Evolutionary conservation across 1,140 invertebrate genomes (phyloP).

Genomic region (Drosophila nigromelanica): DNA sequence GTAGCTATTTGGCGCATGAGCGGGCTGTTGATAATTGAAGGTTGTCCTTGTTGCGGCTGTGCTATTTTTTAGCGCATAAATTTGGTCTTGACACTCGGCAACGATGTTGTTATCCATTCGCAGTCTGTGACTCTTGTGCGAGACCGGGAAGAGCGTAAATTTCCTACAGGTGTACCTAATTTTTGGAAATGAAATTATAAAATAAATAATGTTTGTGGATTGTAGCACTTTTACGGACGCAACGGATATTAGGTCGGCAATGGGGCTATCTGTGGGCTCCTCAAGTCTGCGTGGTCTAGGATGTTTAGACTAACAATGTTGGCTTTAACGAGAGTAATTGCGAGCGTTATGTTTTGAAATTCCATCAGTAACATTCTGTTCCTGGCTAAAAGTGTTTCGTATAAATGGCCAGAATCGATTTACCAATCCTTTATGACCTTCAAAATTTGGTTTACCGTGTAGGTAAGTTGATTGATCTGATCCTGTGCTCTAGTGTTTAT

Average conservation of each 20-base stretch:
- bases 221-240: slow-evolving; percentile 16
- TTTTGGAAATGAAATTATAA: slow-evolving; percentile 24
- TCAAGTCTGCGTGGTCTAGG: neutral
- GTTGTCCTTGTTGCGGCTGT: neutral
- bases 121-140: slow-evolving; percentile 1
- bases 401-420: slow-evolving; percentile 23
- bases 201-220: slow-evolving; percentile 3
- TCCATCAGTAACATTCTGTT: slow-evolving; percentile 2
- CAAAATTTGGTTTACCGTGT: slow-evolving; percentile 19
- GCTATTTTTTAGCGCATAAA: neutral
- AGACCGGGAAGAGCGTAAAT: slow-evolving; percentile 1
- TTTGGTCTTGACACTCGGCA: no score
- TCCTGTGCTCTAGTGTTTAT: slow-evolving; percentile 7
- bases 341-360: no score
- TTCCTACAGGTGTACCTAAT: neutral
- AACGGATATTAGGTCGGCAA: no score
- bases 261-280: no score
- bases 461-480: slow-evolving; percentile 13
- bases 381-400: slow-evolving; percentile 8
- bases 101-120: neutral
- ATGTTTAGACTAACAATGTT: neutral
- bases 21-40: neutral
- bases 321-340: no score
- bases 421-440: slow-evolving; percentile 7
- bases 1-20: slow-evolving; percentile 7